A percentile compares a stretch with the other conserved stretches of the same genome.
Conservation (phyloP, 2,888 invertebrate genomes). For the Fragum sueziense region DNA sequence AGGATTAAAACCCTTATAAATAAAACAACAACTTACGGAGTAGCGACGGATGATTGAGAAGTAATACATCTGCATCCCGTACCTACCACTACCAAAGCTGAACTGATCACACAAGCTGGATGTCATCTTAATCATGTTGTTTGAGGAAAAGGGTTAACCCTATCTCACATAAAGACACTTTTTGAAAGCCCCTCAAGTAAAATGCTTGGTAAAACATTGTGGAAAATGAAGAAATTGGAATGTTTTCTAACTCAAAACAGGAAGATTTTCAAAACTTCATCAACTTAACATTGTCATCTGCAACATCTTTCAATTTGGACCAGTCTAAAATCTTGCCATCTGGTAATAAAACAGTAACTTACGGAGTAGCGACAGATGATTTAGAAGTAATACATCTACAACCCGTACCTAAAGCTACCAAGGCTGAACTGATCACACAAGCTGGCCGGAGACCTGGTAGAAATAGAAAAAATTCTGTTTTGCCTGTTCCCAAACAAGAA, state of each 20-base stretch:
- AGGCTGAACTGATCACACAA: conserved; percentile 69
- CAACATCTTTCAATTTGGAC: too few relatives aligned
- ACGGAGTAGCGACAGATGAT: conserved; percentile 70
- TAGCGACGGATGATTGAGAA: conserved; percentile 60
- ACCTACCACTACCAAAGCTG: conserved; percentile 69
- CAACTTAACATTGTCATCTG: too few relatives aligned
- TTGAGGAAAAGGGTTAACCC: too few relatives aligned
- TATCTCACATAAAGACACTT: too few relatives aligned
- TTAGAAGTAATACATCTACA: conserved; percentile 75
- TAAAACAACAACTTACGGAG: conserved; percentile 66
- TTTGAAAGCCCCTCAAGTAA: too few relatives aligned
- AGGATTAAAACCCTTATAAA: too few relatives aligned
- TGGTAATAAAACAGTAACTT: conserved; percentile 46
- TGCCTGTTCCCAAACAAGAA: too few relatives aligned
- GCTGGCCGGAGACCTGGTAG: conserved; percentile 75
- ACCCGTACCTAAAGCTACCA: conserved; percentile 73
- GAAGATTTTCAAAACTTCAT: too few relatives aligned
- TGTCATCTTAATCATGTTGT: conserved; percentile 76
- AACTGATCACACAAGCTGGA: conserved; percentile 71
- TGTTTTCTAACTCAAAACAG: too few relatives aligned
- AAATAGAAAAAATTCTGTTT: conserved; percentile 25
- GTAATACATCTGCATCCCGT: conserved; percentile 77
- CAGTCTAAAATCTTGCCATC: too few relatives aligned
- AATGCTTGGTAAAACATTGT: too few relatives aligned
- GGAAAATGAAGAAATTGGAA: too few relatives aligned